These are phyloP conservation scores for Miltochrista miniata DNA, from an alignment of 2,888 invertebrate species.

Conservation along the genomic window DNA sequence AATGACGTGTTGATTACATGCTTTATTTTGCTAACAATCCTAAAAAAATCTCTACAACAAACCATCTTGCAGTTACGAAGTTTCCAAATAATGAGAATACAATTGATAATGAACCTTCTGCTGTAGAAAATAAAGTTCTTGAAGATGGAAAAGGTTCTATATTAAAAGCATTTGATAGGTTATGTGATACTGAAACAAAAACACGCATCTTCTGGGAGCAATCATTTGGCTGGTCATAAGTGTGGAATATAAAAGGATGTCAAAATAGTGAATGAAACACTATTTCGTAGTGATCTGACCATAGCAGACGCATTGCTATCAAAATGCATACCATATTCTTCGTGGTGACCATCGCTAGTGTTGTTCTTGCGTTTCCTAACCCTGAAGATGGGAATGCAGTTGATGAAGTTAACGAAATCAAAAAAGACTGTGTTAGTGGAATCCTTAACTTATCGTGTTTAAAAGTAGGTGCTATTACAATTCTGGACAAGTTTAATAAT, in stretches of 20 bases:
- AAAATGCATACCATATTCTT: constrained; percentile 53
- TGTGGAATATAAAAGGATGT: constrained; percentile 66
- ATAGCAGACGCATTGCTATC: constrained; percentile 41
- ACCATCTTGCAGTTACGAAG: constrained; percentile 28
- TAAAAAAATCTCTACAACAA: constrained; percentile 46
- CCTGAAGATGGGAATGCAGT: constrained; percentile 42
- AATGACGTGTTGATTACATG: constrained; percentile 17
- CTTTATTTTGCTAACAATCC: constrained; percentile 47
- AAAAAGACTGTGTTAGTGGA: constrained; percentile 57
- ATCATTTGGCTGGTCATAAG: constrained; percentile 60
- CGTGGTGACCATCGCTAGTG: constrained; percentile 37
- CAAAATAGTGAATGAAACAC: constrained; percentile 45
- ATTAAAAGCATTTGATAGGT: constrained; percentile 20
- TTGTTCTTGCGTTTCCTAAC: constrained; percentile 50
- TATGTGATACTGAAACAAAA: constrained; percentile 43
- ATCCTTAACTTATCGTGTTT: constrained; percentile 56
- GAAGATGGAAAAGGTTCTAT: constrained; percentile 1
- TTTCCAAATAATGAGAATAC: constrained; percentile 8
- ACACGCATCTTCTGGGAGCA: constrained; percentile 51
- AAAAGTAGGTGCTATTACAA: constrained; percentile 56
- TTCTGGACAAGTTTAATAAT: constrained; percentile 53
- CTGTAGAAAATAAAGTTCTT: constrained; percentile 15
- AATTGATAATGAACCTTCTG: constrained; percentile 32
- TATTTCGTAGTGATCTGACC: constrained; percentile 42
- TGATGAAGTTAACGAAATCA: constrained; percentile 40